A percentile compares a stretch with the other conserved stretches of the same genome.
These are phyloP conservation scores for Cyphomyrus discorhynchus DNA, from an alignment of 2,113 vertebrate species.

Conservation along the genomic window DNA sequence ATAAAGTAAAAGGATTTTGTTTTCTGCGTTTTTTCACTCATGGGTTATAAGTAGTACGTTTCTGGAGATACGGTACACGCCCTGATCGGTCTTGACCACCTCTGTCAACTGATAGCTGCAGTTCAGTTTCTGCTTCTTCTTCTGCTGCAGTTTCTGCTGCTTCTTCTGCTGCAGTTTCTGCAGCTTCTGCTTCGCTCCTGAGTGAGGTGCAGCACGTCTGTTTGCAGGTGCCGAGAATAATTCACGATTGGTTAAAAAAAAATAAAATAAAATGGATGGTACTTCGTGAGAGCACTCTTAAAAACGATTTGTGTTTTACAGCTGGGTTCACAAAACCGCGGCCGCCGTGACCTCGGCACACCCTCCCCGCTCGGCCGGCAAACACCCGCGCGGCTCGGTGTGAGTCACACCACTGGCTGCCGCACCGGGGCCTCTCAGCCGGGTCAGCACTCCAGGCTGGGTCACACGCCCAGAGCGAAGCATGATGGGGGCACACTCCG, in stretches of 20 bases:
- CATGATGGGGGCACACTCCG: background rate
- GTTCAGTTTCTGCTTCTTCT: background rate
- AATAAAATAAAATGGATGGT: no score
- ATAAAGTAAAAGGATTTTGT: background rate
- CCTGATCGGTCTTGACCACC: background rate
- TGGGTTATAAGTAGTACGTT: background rate
- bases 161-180: background rate
- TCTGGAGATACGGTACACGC: background rate
- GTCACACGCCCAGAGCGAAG: background rate
- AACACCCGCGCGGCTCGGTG: slow-evolving; percentile 32
- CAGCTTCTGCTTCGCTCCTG: background rate
- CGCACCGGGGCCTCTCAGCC: background rate
- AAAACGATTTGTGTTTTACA: background rate
- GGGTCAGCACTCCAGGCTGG: background rate
- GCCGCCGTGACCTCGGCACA: background rate
- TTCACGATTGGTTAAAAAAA: background rate
- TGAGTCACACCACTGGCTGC: slow-evolving; percentile 38
- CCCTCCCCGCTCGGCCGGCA: slow-evolving; percentile 9
- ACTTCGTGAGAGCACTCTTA: background rate
- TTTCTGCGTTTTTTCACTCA: no score
- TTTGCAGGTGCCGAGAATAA: background rate
- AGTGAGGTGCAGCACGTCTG: background rate
- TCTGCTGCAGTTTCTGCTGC: background rate
- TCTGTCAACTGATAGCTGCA: background rate
- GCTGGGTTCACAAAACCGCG: background rate